Percentiles rank a stretch among this genome's conserved stretches.
These are phyloP conservation scores for Parasteatoda tepidariorum DNA, from an alignment of 1,140 invertebrate genomes.

Conservation along the genomic window DNA sequence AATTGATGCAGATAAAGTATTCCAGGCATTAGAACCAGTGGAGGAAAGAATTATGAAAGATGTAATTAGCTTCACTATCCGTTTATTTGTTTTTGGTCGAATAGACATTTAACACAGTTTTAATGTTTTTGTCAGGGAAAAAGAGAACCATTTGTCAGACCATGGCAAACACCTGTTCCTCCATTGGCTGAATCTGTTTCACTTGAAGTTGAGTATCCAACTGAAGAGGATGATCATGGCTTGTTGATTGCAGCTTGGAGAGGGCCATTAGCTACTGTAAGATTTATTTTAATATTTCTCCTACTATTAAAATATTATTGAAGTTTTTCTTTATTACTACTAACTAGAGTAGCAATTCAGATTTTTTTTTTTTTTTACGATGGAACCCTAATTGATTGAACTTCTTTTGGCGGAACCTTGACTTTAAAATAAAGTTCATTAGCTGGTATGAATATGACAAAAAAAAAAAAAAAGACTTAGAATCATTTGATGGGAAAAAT, in stretches of 20 bases:
- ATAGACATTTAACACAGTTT: no score
- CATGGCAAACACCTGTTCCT: constrained; percentile 81
- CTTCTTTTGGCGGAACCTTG: no score
- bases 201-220: constrained; percentile 77
- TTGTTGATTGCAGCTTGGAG: constrained; percentile 84
- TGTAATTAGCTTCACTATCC: constrained; percentile 70
- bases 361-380: no score
- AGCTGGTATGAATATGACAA: no score
- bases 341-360: no score
- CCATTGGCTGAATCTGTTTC: constrained; percentile 73
- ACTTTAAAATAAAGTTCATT: no score
- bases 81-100: no score
- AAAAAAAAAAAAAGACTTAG: no score
- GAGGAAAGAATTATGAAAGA: constrained; percentile 84
- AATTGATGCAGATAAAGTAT: constrained; percentile 81
- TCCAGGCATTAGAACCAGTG: constrained; percentile 77
- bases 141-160: constrained; percentile 75
- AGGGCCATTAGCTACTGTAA: constrained; percentile 75
- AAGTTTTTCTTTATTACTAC: background rate
- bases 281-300: no score
- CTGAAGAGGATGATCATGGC: constrained; percentile 87
- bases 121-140: constrained; percentile 70
- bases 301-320: background rate
- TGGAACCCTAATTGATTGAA: no score
- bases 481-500: no score